Percentiles rank a stretch among this genome's conserved stretches.
Conservation (phyloP, 2,797 vertebrate species). For the Gouania willdenowi region DNA sequence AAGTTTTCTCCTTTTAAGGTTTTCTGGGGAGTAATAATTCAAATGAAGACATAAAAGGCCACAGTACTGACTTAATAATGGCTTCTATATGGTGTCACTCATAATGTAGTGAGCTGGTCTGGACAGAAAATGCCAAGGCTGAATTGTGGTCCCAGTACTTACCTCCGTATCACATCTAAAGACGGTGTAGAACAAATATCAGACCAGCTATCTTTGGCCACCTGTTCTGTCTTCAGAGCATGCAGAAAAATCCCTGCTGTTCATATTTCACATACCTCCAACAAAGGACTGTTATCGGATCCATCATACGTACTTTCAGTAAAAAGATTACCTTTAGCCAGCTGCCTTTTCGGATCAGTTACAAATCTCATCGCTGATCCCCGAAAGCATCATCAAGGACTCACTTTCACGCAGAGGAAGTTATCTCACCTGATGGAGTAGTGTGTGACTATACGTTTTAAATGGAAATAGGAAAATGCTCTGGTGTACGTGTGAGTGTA, state of each 20-base stretch:
- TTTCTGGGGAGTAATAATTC: too few species aligned
- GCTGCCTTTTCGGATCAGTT: slow-evolving; percentile 14
- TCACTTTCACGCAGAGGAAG: slow-evolving; percentile 2
- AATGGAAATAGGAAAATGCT: too few species aligned
- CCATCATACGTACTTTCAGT: slow-evolving; percentile 1
- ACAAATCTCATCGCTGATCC: slow-evolving; percentile 23
- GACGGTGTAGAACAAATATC: slow-evolving; percentile 22
- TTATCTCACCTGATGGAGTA: slow-evolving; percentile 18
- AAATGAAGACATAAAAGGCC: too few species aligned
- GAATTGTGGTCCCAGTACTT: too few species aligned
- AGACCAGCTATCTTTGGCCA: slow-evolving; percentile 35
- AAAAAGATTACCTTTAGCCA: not conserved
- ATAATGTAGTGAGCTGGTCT: too few species aligned
- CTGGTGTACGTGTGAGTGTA: too few species aligned
- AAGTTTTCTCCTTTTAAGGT: too few species aligned
- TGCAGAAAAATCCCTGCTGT: slow-evolving; percentile 34
- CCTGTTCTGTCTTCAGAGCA: slow-evolving; percentile 31
- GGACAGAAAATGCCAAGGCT: too few species aligned
- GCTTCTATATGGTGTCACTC: too few species aligned
- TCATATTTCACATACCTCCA: slow-evolving; percentile 22
- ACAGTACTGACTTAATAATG: too few species aligned
- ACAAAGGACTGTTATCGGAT: slow-evolving; percentile 21
- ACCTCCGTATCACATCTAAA: too few species aligned
- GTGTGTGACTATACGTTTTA: not conserved
- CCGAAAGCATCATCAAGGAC: slow-evolving; percentile 34